Base-by-base conservation (phyloP, 1,140 invertebrate genomes). In the Drosophila orosa region DNA sequence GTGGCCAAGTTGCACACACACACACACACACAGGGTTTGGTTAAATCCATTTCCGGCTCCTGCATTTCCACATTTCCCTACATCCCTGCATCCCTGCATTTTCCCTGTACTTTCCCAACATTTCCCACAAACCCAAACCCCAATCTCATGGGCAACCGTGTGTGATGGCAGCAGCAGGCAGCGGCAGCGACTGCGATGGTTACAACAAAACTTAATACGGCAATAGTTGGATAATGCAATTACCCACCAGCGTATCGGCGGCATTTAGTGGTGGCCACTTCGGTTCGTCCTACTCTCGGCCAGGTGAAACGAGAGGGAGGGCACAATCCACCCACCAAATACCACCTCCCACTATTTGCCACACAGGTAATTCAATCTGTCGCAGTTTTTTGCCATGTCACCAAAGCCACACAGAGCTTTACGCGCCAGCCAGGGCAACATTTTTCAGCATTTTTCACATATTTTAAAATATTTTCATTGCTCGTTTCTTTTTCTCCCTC, bases 151-250 rank as follows among this genome's bases (percentile, higher is more conserved):
- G n/a, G 37, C 71, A 72, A 52, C 39, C 37, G 61, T 73, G 29
- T 73, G 52, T 73, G 44, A 74, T 24, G 57, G 45, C 56, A 40
- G 37, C 56, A 40, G 37, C 42, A 39, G 37, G 35, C 35, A n/a
- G 35, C 9, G 3, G 47, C 27, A 47, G 24, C 67, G 82, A 82
- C 27, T 27, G 24, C 67, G 82, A 82, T 68, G 67, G 83, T 83
- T 81, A 79, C 66, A 63, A 73, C 75, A 76, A 87, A 87, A 89
- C 84, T 87, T 87, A 87, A 83, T 87, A 87, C 62, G 62, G 84
- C 77, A 80, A 89, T 90, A 89, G 84, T 89, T 89, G 84, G 69
- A 89, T 89, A 89, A 89, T 89, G 80, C 85, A 89, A 89, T 89
- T 89, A 89, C 80, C 85, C 74, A 67, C 77, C 65, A 72, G 47